Conservation (phyloP, 2,888 invertebrate species). For the Autographa gamma region DNA sequence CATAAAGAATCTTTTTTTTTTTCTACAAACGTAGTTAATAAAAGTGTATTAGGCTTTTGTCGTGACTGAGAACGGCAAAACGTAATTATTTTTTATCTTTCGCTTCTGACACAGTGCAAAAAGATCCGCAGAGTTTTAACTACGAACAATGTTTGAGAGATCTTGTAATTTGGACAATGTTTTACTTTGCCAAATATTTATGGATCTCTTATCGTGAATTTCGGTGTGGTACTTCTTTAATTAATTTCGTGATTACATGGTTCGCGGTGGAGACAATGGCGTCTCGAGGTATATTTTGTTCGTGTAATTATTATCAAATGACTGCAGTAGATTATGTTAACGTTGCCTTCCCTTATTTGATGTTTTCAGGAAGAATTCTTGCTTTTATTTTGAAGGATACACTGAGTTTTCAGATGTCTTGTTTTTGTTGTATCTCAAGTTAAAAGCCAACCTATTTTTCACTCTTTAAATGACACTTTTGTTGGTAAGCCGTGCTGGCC, state of each 20-base stretch:
- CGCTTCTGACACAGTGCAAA: not conserved
- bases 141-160: not conserved
- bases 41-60: constrained; percentile 53
- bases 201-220: constrained; percentile 4
- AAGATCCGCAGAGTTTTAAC: constrained; percentile 21
- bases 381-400: not conserved
- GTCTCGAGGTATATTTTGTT: constrained; percentile 37
- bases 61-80: constrained; percentile 37
- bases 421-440: not conserved
- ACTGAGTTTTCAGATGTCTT: not conserved
- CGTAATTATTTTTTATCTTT: constrained; percentile 58
- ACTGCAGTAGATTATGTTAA: constrained; percentile 42
- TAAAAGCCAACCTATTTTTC: too few relatives aligned
- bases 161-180: not conserved
- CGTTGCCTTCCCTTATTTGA: constrained; percentile 28
- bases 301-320: constrained; percentile 48
- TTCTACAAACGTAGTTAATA: constrained; percentile 41
- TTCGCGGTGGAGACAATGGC: constrained; percentile 28
- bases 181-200: not conserved
- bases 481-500: too few relatives aligned
- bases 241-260: constrained; percentile 16
- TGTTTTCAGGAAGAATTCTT: constrained; percentile 2
- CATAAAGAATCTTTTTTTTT: constrained; percentile 34
- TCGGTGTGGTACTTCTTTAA: constrained; percentile 22
- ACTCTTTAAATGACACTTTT: too few relatives aligned